A percentile compares a stretch with the other conserved stretches of the same genome.
Conservation (phyloP, 2,888 invertebrate genomes). For the Dynastes hyllus region DNA sequence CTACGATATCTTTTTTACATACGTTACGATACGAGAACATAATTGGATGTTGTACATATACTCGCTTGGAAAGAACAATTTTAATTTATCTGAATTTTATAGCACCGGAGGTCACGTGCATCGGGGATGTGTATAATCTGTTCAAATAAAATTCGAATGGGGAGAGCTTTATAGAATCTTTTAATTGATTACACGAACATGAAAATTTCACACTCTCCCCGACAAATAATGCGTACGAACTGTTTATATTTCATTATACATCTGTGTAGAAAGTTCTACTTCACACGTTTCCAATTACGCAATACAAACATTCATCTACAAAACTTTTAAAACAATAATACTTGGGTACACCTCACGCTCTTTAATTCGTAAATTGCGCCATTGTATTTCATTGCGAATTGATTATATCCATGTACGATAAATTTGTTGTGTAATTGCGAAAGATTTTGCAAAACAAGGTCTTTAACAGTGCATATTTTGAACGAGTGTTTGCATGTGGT, state of each 20-base stretch:
- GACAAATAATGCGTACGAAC: slow-evolving; percentile 55
- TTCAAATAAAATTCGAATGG: slow-evolving; percentile 52
- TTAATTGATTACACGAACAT: slow-evolving; percentile 63
- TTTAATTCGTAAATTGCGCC: slow-evolving; percentile 36
- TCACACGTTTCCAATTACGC: slow-evolving; percentile 70
- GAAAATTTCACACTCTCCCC: slow-evolving; percentile 55
- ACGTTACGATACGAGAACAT: no score
- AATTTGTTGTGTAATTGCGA: slow-evolving; percentile 15
- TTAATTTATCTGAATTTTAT: slow-evolving; percentile 8
- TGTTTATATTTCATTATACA: slow-evolving; percentile 28
- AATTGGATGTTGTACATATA: no score
- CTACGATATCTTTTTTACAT: no score
- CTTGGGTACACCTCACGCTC: slow-evolving; percentile 28
- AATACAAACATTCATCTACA: slow-evolving; percentile 64
- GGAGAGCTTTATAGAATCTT: slow-evolving; percentile 47
- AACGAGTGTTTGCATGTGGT: neutral
- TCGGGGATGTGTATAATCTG: slow-evolving; percentile 17
- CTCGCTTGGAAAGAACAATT: neutral
- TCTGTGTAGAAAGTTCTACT: slow-evolving; percentile 67
- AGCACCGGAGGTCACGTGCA: neutral
- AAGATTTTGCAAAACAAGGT: neutral
- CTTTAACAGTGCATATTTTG: slow-evolving; percentile 23
- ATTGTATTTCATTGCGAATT: slow-evolving; percentile 17
- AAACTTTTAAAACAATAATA: slow-evolving; percentile 64
- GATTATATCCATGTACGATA: slow-evolving; percentile 9